A percentile compares a stretch with the other conserved stretches of the same genome.
Conservation (phyloP, 2,888 invertebrate genomes). For the Acutogordius australiensis region DNA sequence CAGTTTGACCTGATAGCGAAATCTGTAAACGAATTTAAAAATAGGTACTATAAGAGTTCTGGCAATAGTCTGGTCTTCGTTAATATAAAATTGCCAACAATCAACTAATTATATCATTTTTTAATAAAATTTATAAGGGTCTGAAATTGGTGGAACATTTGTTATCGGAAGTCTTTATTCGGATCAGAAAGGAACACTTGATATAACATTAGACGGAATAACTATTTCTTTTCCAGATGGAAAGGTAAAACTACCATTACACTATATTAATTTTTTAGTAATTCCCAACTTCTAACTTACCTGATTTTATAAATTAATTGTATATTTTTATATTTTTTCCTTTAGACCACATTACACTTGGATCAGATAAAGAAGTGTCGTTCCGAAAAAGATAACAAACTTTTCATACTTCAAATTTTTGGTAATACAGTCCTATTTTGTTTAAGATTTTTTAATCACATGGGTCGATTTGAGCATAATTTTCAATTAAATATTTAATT, state of each 20-base stretch:
- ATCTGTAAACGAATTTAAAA: too few relatives aligned
- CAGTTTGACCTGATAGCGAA: too few relatives aligned
- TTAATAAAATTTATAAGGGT: background rate
- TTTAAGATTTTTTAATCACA: too few relatives aligned
- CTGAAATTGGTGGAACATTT: background rate
- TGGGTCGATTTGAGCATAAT: too few relatives aligned
- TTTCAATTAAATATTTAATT: too few relatives aligned
- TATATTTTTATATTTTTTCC: background rate
- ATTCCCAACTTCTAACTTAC: background rate
- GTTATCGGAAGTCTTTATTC: constrained; percentile 9
- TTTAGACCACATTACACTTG: background rate
- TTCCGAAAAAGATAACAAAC: background rate
- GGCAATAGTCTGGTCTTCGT: too few relatives aligned
- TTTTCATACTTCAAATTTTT: background rate
- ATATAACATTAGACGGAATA: background rate
- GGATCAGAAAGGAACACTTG: background rate
- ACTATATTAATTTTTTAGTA: background rate
- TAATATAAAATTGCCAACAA: too few relatives aligned
- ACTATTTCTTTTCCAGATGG: background rate
- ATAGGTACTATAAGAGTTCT: too few relatives aligned
- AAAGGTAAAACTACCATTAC: too few relatives aligned
- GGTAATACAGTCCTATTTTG: too few relatives aligned
- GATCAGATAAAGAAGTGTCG: background rate
- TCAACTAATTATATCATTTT: too few relatives aligned
- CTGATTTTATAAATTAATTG: background rate